Evolutionary conservation across 1,140 invertebrate species (phyloP), one percentile per base, ranked within the genome.

Genomic region (Diploscapter pachys): DNA sequence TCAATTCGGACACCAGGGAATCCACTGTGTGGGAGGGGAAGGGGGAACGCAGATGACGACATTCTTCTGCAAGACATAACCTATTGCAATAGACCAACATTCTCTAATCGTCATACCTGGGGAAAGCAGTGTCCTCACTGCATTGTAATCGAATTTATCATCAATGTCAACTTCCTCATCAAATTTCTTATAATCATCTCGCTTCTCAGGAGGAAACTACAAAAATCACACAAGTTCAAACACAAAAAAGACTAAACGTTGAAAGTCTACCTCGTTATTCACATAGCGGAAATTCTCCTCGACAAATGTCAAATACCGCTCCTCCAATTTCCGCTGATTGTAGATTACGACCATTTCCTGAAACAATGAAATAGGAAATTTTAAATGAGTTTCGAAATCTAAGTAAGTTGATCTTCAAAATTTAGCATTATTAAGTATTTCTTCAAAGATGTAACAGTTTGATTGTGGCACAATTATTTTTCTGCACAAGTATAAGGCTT

Each of bases 61-160:
- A 82, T 55, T 82, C 81, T 49, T 53, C 13, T 49, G 31, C 31
- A 31, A 31, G 31, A 31, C 31, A 31, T 31, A 31, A 31, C 31
- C 31, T 31, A 31, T 31, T 31, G 31, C 31, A 31, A 31, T 31
- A 31, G 31, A 31, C 31, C 0, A 31, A 1, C 31, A 31, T 31
- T 31, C 31, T 31, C 31, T 31, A 31, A 31, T 31, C 31, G 31
- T 31, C 31, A 31, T 31, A 31, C 31, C 31, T 31, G 31, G 9
- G 2, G 54, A 56, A 11, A 80, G 56, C 55, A 82, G 11, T 13
- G 8, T 31, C 5, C 59, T 11, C 13, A 66, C 48, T 51, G 51
- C 31, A 6, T 71, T 59, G 63, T 83, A 82, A 61, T 77, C 73
- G 57, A 82, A 82, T 48, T 79, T 49, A 8, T 82, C 81, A 4